Base-by-base conservation (phyloP, 2,113 vertebrate genomes). In the Cariama cristata region DNA sequence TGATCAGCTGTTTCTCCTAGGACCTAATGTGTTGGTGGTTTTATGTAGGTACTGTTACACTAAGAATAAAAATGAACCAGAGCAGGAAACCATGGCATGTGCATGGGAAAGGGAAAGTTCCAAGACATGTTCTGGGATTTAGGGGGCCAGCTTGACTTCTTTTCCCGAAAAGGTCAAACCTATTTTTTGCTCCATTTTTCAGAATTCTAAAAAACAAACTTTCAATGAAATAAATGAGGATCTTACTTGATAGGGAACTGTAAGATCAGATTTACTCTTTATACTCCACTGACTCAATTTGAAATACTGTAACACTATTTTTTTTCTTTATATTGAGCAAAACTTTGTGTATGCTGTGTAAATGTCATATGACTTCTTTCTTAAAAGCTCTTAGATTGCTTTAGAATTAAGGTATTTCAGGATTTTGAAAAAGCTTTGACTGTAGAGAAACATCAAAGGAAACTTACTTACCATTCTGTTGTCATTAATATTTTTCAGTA, bases 401-500 rank as follows among this genome's bases (percentile, higher is more conserved):
- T 71, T 79, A 66, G n/a, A 90, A 58, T 68, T 53, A 72, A 93
- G 7, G 30, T 79, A 30, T 58, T 92, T 79, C 23, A 74, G 8
- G 7, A 33, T 77, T 71, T 86, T 77, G 44, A 52, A 80, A 66
- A 80, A 60, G 20, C 20, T 76, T 58, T 52, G 56, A 44, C 27
- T 67, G 9, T 59, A 40, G 9, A 83, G 18, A 64, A 59, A 40
- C 9, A 49, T 67, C 21, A 87, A 89, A 80, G 10, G 30, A 68
- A 55, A 64, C 40, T 81, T 79, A 74, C 33, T 69, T 68, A 6
- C 9, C 3, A 6, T 79, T 86, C 12, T 96, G 28, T 77, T 86
- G 60, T 82, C 42, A 72, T 72, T 90, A 32, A 94, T 90, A 38
- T 92, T 97, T 98, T 97, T 92, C 89, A 98, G 98, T 67, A 95